These are phyloP conservation scores for Phylloscopus whistleri DNA, from an alignment of 2,113 vertebrate genomes.

Conservation along the genomic window DNA sequence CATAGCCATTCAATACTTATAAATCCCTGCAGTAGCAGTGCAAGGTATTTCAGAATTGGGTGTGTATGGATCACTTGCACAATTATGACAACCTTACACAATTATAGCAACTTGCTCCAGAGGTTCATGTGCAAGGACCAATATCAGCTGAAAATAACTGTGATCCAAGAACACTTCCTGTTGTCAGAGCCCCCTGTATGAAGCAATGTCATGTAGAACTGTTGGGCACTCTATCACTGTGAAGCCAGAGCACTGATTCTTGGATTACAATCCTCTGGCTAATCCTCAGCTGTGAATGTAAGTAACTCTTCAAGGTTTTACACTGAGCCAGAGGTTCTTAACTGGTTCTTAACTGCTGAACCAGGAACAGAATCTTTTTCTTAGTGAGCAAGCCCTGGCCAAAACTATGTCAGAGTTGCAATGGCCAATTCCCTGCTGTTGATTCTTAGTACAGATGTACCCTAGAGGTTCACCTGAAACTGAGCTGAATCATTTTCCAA, in stretches of 20 bases:
- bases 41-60: not conserved
- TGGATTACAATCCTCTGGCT: not conserved
- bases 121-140: not conserved
- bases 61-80: not conserved
- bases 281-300: not conserved
- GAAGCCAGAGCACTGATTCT: not conserved
- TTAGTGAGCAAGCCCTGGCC: not conserved
- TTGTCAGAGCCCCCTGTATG: not conserved
- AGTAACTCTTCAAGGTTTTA: not conserved
- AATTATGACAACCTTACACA: not conserved
- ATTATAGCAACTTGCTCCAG: not conserved
- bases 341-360: not conserved
- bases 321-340: not conserved
- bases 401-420: not conserved
- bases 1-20: not conserved
- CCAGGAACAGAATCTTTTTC: not conserved
- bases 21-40: not conserved
- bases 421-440: not conserved
- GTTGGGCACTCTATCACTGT: accelerated
- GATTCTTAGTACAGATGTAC: not conserved
- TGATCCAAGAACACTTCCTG: not conserved
- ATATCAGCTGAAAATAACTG: not conserved
- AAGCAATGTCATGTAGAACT: not conserved
- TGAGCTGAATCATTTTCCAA: not conserved
- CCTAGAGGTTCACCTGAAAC: not conserved